Base-by-base conservation (phyloP, 2,797 vertebrate species). In the Myotis vivesi region DNA sequence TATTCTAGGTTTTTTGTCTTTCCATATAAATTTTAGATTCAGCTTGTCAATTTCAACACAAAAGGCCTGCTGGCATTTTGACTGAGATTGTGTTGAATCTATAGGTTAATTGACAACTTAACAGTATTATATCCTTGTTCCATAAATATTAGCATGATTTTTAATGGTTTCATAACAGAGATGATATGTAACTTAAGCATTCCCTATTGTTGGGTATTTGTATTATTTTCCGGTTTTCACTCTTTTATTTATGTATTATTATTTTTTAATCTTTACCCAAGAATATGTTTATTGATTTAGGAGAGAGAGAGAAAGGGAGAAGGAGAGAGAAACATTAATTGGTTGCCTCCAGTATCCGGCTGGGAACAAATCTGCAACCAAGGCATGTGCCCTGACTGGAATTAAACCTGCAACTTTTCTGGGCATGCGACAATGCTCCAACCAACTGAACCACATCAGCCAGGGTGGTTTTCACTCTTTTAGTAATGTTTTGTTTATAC, bases 141-240 rank as follows among this genome's bases (percentile, higher is more conserved):
- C n/a, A 79, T 75, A 36, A 79, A 79, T 92, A 79, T 76, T 73
- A 73, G 51, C 7, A 33, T 92, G 30, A 73, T 69, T 82, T 89
- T 38, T 82, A 28, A 30, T 82, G 89, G 33, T 20, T 88, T 96
- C 64, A 44, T 91, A 86, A 91, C 38, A 81, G 33, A 93, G 36
- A 88, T 73, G 17, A 6, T 25, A 38, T 59, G 25, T 68, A 84
- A 59, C n/a, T 82, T 73, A 77, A 69, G 53, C 5, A 49, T 68
- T 94, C 44, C n/a, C 10, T 77, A 1, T 77, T 90, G 6, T 64
- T 64, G 64, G 13, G 19, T 13, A n/a, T 94, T 87, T 64, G 12
- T 59, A 75, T 20, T 82, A 16, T 62, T 94, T 92, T 76, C 57
- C 77, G 49, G 6, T 7, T 76, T 68, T 38, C 10, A 25, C 7